Conservation (phyloP, 2,113 vertebrate species). For the Camelus bactrianus region DNA sequence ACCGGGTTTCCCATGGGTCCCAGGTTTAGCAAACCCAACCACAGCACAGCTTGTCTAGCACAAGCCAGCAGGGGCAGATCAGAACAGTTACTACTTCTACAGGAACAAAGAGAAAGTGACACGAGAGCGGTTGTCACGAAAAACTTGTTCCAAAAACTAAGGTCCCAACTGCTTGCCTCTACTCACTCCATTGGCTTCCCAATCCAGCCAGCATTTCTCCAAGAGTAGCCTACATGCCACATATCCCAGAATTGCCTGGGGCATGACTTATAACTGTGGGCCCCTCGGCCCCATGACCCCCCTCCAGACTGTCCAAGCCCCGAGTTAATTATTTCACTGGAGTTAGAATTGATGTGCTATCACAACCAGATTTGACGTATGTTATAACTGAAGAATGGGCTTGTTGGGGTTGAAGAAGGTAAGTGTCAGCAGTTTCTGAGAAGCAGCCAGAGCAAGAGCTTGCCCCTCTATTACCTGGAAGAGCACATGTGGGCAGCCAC, state of each 20-base stretch:
- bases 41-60: neutral
- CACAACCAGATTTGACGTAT: neutral
- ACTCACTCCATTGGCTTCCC: neutral
- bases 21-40: neutral
- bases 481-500: neutral
- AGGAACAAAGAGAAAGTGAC: neutral
- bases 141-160: neutral
- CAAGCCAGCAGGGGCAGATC: neutral
- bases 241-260: neutral
- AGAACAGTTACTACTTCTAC: neutral
- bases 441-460: neutral
- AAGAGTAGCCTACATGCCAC: rapidly evolving
- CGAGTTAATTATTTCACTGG: neutral
- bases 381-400: neutral
- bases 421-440: neutral
- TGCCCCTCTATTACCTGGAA: neutral
- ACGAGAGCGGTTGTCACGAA: neutral
- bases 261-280: neutral
- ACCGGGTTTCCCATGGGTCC: neutral
- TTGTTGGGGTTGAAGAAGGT: neutral
- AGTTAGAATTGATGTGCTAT: neutral
- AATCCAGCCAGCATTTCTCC: neutral
- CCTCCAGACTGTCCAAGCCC: neutral
- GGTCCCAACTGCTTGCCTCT: neutral
- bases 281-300: neutral